phyloP scores from a whole-genome alignment of 2,797 vertebrate genomes.

The Champsocephalus gunnari region DNA sequence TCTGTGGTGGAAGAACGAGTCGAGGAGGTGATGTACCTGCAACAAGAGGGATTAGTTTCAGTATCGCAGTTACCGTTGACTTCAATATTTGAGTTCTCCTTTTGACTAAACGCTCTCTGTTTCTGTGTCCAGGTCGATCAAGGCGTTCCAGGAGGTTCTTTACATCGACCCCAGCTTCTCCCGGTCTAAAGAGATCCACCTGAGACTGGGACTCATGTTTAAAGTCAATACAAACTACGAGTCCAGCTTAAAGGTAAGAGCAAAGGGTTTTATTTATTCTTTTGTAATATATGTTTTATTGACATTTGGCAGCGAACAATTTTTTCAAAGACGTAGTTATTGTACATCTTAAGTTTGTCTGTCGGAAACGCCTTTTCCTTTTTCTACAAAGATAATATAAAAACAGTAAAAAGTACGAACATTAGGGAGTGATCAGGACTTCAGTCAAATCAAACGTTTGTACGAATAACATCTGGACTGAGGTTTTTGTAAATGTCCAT shows the following conservation, averaged over 20 bases:
- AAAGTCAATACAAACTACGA: conserved; percentile 98
- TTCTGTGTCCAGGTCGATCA: conserved; percentile 92
- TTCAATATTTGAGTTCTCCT: background rate
- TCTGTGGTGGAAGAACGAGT: background rate
- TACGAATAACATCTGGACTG: too few relatives aligned
- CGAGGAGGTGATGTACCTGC: background rate
- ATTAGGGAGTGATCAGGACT: too few relatives aligned
- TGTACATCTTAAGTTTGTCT: too few relatives aligned
- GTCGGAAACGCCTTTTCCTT: too few relatives aligned
- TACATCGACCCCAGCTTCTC: conserved; percentile 97
- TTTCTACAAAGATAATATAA: too few relatives aligned
- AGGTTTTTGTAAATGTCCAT: too few relatives aligned
- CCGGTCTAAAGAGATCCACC: conserved; percentile 97
- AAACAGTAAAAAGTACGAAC: too few relatives aligned
- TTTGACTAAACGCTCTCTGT: conserved; percentile 3
- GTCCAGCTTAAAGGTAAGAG: conserved; percentile 95
- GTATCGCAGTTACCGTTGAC: background rate
- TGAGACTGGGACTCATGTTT: conserved; percentile 98
- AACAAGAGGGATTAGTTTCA: background rate
- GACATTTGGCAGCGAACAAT: too few relatives aligned
- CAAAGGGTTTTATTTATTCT: background rate
- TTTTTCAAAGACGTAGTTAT: too few relatives aligned
- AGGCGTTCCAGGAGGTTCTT: conserved; percentile 99
- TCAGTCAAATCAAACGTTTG: too few relatives aligned
- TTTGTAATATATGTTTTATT: too few relatives aligned